Evolutionary conservation across 53 echinoderm and acorn worm genomes (phyloP).

Genomic region (Henricia sp.): DNA sequence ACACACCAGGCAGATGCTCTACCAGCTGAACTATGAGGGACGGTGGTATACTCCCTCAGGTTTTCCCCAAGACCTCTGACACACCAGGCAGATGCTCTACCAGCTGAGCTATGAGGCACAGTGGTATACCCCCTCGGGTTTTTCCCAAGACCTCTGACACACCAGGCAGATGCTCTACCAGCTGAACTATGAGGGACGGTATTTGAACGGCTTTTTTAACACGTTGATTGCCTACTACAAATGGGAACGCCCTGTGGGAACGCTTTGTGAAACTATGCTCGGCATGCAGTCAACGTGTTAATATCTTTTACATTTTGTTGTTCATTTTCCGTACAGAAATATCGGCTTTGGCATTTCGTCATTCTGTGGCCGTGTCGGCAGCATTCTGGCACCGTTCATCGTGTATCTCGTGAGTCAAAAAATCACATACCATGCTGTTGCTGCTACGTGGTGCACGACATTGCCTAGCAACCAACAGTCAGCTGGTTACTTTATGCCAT

Average conservation of each 20-base stretch:
- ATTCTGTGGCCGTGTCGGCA: conserved; percentile 75
- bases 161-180: background rate
- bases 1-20: no score
- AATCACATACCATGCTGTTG: background rate
- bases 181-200: background rate
- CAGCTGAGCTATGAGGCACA: no score
- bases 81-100: no score
- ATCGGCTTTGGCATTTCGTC: conserved; percentile 83
- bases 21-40: no score
- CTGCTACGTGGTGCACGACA: background rate
- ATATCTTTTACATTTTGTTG: background rate
- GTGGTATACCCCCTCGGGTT: no score
- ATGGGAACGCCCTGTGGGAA: no score
- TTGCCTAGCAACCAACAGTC: background rate
- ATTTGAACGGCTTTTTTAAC: background rate
- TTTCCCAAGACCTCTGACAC: no score
- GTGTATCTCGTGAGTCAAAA: conserved; percentile 71
- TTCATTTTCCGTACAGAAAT: conserved; percentile 57
- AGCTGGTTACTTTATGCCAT: background rate
- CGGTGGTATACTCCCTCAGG: no score
- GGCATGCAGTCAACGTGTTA: background rate
- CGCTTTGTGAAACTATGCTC: no score
- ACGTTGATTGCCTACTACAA: background rate
- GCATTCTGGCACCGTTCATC: conserved; percentile 76
- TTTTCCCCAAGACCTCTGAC: no score